These are phyloP conservation scores for Poecilia gillii DNA, from an alignment of 2,797 vertebrate species.

Conservation along the genomic window DNA sequence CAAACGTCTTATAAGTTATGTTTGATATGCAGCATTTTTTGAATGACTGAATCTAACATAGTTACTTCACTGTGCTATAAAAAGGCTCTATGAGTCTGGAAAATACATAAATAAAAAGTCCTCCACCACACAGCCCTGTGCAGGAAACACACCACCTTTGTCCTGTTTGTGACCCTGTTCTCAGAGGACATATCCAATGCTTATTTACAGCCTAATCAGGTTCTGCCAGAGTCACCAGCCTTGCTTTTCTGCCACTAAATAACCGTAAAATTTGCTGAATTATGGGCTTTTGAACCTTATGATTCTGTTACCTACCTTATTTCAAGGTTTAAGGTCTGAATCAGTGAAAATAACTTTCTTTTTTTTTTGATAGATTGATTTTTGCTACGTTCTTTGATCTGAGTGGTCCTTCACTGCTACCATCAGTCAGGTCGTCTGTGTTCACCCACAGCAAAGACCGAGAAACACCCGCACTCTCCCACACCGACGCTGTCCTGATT, in stretches of 20 bases:
- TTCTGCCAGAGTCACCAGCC: constrained; percentile 34
- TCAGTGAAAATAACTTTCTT: neutral
- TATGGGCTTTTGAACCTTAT: constrained; percentile 30
- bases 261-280: constrained; percentile 19
- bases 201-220: constrained; percentile 45
- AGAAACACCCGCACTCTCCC: constrained; percentile 14
- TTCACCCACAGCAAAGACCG: neutral
- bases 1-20: too few relatives aligned
- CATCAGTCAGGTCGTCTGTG: neutral
- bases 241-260: constrained; percentile 30
- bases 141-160: constrained; percentile 16
- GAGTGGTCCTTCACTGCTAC: neutral
- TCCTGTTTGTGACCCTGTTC: constrained; percentile 19
- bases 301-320: neutral
- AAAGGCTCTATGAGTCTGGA: too few relatives aligned
- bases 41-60: too few relatives aligned
- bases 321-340: neutral
- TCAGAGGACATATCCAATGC: constrained; percentile 41
- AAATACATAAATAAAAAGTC: neutral
- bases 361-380: neutral
- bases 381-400: neutral
- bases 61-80: too few relatives aligned
- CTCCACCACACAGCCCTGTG: constrained; percentile 6
- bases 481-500: constrained; percentile 16
- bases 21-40: too few relatives aligned